Conservation (phyloP, 2,797 vertebrate genomes). For the Iguana delicatissima region DNA sequence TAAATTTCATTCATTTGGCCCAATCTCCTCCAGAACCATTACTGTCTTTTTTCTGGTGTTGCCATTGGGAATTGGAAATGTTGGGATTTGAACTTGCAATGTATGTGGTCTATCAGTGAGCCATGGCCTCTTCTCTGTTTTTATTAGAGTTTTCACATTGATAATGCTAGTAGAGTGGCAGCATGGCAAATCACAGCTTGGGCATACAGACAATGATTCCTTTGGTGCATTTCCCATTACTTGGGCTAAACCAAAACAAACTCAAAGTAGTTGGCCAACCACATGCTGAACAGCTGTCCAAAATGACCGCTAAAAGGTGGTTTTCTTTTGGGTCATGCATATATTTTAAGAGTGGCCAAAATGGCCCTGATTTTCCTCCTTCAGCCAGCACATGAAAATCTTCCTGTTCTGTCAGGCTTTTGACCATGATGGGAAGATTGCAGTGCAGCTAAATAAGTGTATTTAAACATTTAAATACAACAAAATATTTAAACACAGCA, state of each 20-base stretch:
- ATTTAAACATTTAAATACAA: no score
- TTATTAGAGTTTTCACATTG: background rate
- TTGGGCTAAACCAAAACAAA: background rate
- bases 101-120: no score
- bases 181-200: background rate
- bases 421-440: no score
- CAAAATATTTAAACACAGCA: no score
- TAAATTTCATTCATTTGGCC: background rate
- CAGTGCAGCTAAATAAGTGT: no score
- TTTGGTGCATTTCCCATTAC: no score
- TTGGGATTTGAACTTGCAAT: no score
- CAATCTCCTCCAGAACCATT: background rate
- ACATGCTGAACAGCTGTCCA: no score
- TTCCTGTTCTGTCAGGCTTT: no score
- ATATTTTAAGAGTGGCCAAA: background rate
- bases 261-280: background rate
- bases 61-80: background rate
- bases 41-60: background rate
- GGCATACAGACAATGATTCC: background rate
- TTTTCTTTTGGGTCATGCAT: constrained; percentile 36
- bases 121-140: background rate
- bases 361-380: no score
- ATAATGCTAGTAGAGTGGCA: background rate
- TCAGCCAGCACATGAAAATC: no score
- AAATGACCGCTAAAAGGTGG: constrained; percentile 41